Evolutionary conservation across 2,888 invertebrate genomes (phyloP).

Genomic region (Scaptomyza flava): DNA sequence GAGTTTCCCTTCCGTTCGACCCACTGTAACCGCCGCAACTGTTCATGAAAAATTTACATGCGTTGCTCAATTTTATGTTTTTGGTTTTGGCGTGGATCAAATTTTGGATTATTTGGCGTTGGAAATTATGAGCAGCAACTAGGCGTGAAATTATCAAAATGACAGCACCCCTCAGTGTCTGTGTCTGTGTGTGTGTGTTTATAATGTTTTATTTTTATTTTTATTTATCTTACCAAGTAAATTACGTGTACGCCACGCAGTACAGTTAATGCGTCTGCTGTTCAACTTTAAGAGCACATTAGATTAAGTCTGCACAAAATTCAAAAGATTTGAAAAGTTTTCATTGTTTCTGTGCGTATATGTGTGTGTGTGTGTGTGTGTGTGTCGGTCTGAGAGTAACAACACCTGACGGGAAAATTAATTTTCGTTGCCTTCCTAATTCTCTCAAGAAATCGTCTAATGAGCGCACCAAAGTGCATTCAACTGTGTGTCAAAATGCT

Average conservation of each 20-base stretch:
- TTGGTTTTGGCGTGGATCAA: neutral
- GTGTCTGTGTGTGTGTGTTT: constrained; percentile 21
- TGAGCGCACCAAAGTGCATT: constrained; percentile 69
- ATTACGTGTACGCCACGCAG: constrained; percentile 57
- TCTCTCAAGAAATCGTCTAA: constrained; percentile 23
- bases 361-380: neutral
- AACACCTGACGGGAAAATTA: constrained; percentile 28
- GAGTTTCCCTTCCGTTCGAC: constrained; percentile 33
- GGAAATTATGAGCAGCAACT: constrained; percentile 55
- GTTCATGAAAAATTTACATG: constrained; percentile 46
- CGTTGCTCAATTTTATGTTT: constrained; percentile 40
- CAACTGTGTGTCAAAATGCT: constrained; percentile 72
- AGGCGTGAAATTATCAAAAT: constrained; percentile 65
- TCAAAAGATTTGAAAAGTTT: neutral
- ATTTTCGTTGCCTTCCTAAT: constrained; percentile 15
- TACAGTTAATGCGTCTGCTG: constrained; percentile 29
- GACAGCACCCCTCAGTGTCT: constrained; percentile 18
- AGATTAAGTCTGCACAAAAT: neutral
- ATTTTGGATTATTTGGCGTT: constrained; percentile 57
- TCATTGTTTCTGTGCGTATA: neutral
- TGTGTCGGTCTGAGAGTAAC: neutral
- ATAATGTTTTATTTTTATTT: constrained; percentile 32
- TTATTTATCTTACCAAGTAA: constrained; percentile 58
- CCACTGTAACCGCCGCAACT: neutral
- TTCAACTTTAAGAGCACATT: neutral